Base-by-base conservation (phyloP, 2,888 invertebrate species). In the Mycalesis mineus region DNA sequence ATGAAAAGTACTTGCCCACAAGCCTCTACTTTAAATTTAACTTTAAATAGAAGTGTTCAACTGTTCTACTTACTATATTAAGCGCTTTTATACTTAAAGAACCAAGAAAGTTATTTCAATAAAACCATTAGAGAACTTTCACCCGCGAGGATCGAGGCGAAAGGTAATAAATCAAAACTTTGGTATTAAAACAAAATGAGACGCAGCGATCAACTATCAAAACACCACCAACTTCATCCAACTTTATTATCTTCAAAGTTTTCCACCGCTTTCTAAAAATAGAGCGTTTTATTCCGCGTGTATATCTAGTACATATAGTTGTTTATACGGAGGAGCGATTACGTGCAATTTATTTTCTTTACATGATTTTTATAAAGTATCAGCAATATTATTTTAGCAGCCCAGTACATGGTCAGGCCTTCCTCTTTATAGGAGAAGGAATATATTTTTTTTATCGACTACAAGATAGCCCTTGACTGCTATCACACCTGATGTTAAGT, bases 201-300 rank as follows among this genome's bases (percentile, higher is more conserved):
- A 63, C 76, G 69, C 71, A 75, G 80, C 72, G 78, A 80, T 80
- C 80, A 80, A 82, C 78, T 80, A 79, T 74, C 70, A 70, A 64
- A 77, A 80, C 75, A 80, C 75, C 64, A 75, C 72, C 80, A n/a
- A 75, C 77, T 75, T 78, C 70, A 71, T 60, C 63, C 67, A 75
- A 82, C 72, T 83, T 82, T 80, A 80, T 76, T 82, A 80, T 80
- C 77, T 77, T 76, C 66, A 71, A 84, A 84, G 77, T 82, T 84
- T 78, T 75, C 73, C 72, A 73, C 72, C 65, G 73, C 62, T 22
- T 39, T 4, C n/a, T 7, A 48, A 33, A 22, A 49, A 41, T 49
- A 40, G 15, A 22, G 36, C 22, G 13, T 33, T 28, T 28, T 49
- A 37, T 39, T 13, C 8, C 13, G 37, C 22, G 5, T 22, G n/a